A percentile compares a stretch with the other conserved stretches of the same genome.
Conservation (phyloP, 1,140 invertebrate species). For the Aricia agestis region DNA sequence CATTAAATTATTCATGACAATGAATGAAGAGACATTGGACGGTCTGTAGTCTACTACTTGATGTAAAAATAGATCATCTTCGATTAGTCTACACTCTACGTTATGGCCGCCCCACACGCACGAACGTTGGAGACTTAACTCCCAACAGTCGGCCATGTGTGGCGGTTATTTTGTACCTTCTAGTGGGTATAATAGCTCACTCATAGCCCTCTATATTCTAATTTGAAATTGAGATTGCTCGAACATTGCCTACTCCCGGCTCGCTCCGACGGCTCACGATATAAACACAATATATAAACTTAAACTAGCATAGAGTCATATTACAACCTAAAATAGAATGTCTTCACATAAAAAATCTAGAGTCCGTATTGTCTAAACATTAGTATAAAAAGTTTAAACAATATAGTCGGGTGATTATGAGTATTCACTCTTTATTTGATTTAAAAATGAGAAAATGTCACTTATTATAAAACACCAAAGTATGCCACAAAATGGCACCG, state of each 20-base stretch:
- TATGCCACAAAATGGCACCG: not conserved
- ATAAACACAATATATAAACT: constrained; percentile 18
- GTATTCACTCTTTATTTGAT: not conserved
- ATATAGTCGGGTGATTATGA: not conserved
- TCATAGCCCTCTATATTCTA: constrained; percentile 44
- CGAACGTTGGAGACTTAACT: not conserved
- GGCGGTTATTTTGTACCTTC: not conserved
- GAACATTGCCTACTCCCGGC: constrained; percentile 54
- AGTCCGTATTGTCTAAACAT: constrained; percentile 6
- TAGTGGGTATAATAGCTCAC: constrained; percentile 10
- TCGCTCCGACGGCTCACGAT: constrained; percentile 14
- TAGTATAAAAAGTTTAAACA: constrained; percentile 29
- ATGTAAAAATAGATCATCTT: constrained; percentile 54
- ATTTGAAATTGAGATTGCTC: constrained; percentile 55
- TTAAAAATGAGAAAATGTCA: not conserved
- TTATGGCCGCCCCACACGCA: not conserved
- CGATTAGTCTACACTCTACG: constrained; percentile 18
- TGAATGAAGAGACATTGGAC: constrained; percentile 45
- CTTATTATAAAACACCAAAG: too few relatives aligned
- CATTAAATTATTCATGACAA: constrained; percentile 63
- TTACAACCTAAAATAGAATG: not conserved
- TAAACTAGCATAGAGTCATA: constrained; percentile 15
- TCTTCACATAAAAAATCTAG: constrained; percentile 12
- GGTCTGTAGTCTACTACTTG: constrained; percentile 25
- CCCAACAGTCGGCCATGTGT: too few relatives aligned